A percentile compares a stretch with the other conserved stretches of the same genome.
phyloP scores from a whole-genome alignment of 2,113 vertebrate species.

The Pristiophorus japonicus region DNA sequence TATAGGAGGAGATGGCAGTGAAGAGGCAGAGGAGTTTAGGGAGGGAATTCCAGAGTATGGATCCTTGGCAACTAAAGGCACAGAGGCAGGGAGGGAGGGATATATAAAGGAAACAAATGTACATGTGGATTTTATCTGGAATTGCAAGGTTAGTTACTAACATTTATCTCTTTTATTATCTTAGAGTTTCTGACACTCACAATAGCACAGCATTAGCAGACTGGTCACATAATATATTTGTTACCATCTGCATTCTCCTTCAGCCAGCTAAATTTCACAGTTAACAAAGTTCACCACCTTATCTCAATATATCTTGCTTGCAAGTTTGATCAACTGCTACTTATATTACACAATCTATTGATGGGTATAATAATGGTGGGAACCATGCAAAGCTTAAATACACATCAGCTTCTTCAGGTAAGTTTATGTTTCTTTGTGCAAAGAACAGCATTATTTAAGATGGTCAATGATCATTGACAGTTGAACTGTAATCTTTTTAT shows the following conservation, averaged over 20 bases:
- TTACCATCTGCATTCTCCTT: not conserved
- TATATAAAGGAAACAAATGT: too few species aligned
- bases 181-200: not conserved
- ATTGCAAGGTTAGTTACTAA: not conserved
- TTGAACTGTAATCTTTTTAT: not conserved
- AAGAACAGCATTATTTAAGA: not conserved
- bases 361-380: too few species aligned
- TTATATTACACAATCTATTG: not conserved
- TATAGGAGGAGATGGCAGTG: too few species aligned
- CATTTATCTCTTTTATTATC: not conserved
- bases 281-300: not conserved
- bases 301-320: not conserved
- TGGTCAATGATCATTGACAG: not conserved
- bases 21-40: too few species aligned
- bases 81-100: too few species aligned
- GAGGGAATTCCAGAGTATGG: too few species aligned
- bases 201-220: not conserved
- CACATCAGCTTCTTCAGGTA: too few species aligned
- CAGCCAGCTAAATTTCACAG: not conserved
- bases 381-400: too few species aligned
- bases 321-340: not conserved
- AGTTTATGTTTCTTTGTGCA: too few species aligned
- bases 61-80: too few species aligned
- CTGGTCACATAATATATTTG: not conserved
- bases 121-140: too few species aligned